Evolutionary conservation across 64 coral and sea anemone species (phyloP).

Genomic region (Pocillopora verrucosa): DNA sequence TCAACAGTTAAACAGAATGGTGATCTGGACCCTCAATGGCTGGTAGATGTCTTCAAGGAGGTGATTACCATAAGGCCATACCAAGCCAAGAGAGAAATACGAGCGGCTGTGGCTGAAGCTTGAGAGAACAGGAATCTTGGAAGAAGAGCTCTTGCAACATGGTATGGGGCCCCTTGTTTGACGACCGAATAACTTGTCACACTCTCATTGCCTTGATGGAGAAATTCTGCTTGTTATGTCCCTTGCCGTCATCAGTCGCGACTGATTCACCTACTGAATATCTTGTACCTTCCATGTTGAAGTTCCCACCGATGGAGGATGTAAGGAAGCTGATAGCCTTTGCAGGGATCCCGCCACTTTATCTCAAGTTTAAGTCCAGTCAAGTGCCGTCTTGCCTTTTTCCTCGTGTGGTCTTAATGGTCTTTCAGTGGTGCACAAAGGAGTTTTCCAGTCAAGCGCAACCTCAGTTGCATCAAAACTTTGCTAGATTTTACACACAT

Average conservation of each 20-base stretch:
- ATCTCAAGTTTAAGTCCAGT: neutral
- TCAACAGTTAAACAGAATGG: neutral
- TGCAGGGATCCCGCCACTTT: neutral
- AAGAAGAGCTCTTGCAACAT: conserved; percentile 13
- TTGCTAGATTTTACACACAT: neutral
- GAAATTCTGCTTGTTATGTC: conserved; percentile 47
- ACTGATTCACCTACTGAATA: neutral
- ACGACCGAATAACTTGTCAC: neutral
- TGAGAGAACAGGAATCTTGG: conserved; percentile 23
- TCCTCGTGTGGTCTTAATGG: neutral
- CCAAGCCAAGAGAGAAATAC: too few relatives aligned
- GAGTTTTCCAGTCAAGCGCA: neutral
- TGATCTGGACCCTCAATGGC: conserved; percentile 21
- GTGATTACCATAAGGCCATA: neutral
- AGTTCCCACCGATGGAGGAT: conserved; percentile 1
- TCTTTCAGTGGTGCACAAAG: neutral
- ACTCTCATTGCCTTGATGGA: conserved; percentile 38
- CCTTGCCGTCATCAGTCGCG: neutral
- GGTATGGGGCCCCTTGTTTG: conserved; percentile 30
- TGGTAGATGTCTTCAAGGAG: neutral
- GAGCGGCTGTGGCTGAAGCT: neutral
- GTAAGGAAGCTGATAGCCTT: neutral
- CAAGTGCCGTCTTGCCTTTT: conserved; percentile 9
- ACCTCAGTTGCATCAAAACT: neutral
- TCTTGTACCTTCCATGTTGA: conserved; percentile 39